Conservation (phyloP, 1,140 invertebrate species). For the Littorina saxatilis region DNA sequence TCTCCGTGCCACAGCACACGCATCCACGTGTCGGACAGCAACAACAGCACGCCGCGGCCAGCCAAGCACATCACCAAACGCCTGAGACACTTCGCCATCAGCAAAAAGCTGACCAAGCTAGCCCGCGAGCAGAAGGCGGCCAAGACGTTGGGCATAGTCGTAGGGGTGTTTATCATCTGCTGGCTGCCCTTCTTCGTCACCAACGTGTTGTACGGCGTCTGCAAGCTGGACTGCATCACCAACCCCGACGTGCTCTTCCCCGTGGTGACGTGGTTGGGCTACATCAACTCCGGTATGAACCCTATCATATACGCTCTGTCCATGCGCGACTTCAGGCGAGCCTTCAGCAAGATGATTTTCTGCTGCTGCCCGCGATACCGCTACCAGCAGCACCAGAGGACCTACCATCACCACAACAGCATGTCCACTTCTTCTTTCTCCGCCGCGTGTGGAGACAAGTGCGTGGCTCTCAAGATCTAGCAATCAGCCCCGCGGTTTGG, state of each 20-base stretch:
- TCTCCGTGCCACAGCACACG: constrained; percentile 48
- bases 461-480: constrained; percentile 50
- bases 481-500: background rate
- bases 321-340: constrained; percentile 80
- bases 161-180: constrained; percentile 96
- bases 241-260: constrained; percentile 64
- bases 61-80: constrained; percentile 69
- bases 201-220: constrained; percentile 88
- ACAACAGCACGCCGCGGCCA: constrained; percentile 39
- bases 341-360: constrained; percentile 83
- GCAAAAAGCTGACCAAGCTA: constrained; percentile 69
- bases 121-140: constrained; percentile 93
- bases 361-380: constrained; percentile 68
- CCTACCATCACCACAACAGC: constrained; percentile 47
- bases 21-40: constrained; percentile 28
- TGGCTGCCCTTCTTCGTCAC: constrained; percentile 98
- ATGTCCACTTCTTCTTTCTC: constrained; percentile 64
- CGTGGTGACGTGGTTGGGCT: constrained; percentile 77
- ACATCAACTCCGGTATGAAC: constrained; percentile 77
- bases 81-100: constrained; percentile 68
- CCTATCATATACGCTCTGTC: constrained; percentile 81
- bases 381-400: constrained; percentile 40
- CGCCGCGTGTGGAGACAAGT: constrained; percentile 56
- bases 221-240: constrained; percentile 79
- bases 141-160: constrained; percentile 94